Percentiles rank a stretch among this genome's conserved stretches.
Evolutionary conservation across 2,113 vertebrate genomes (phyloP).

Genomic region (Hippolais icterina): DNA sequence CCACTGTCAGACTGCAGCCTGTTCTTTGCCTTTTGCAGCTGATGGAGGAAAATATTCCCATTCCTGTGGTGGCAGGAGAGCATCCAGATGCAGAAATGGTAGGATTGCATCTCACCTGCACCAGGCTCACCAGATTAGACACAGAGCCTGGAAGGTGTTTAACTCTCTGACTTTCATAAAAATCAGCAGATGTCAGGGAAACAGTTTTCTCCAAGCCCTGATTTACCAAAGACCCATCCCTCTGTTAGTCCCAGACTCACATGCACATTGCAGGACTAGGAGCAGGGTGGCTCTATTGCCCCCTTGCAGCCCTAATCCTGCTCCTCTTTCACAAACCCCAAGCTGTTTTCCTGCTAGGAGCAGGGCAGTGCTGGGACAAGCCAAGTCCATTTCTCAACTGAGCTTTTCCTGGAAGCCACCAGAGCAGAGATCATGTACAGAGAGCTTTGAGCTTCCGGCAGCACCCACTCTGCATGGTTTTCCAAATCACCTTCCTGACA

Average conservation of each 20-base stretch:
- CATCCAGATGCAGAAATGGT: not conserved
- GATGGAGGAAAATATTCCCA: not conserved
- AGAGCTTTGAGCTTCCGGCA: not conserved
- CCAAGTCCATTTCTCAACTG: not conserved
- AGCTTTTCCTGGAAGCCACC: not conserved
- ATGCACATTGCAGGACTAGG: not conserved
- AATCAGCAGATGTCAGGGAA: not conserved
- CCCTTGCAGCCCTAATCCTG: not conserved
- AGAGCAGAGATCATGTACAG: accelerated
- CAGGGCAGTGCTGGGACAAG: not conserved
- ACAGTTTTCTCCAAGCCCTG: not conserved
- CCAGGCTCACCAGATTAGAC: not conserved
- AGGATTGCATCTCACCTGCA: not conserved
- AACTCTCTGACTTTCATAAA: not conserved
- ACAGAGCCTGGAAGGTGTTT: not conserved
- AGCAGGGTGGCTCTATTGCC: not conserved
- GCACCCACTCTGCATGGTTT: not conserved
- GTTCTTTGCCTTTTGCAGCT: not conserved
- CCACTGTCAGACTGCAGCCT: accelerated
- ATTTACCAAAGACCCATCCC: not conserved
- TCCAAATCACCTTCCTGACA: not conserved
- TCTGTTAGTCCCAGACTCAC: not conserved
- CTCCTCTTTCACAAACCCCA: not conserved
- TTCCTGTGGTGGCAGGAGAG: not conserved
- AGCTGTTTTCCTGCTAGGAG: not conserved